Conservation (phyloP, 2,113 vertebrate species). For the Centropus bengalensis region DNA sequence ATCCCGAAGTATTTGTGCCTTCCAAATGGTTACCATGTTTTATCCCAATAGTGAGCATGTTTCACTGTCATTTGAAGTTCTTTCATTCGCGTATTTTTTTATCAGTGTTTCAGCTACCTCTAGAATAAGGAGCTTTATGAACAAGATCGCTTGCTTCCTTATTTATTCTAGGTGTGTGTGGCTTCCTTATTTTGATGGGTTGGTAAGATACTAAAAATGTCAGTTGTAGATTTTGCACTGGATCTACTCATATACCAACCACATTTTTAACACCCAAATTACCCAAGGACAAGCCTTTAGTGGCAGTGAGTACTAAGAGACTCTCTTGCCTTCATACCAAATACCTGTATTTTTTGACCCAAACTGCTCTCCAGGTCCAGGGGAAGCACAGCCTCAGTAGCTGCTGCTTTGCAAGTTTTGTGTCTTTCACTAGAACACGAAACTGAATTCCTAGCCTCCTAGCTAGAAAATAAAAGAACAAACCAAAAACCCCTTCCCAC, state of each 20-base stretch:
- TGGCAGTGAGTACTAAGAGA: background rate
- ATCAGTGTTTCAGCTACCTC: background rate
- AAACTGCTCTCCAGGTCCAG: background rate
- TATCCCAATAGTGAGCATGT: background rate
- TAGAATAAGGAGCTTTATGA: background rate
- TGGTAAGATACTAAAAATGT: background rate
- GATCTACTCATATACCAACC: background rate
- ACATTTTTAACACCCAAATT: background rate
- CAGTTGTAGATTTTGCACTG: background rate
- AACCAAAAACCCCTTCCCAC: constrained; percentile 29
- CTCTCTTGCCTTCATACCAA: background rate
- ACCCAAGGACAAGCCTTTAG: background rate
- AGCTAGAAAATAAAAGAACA: background rate
- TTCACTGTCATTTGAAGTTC: background rate
- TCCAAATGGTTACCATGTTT: background rate
- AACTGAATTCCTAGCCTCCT: background rate
- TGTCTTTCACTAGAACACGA: background rate
- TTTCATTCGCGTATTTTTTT: background rate
- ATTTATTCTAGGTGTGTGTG: fast-evolving
- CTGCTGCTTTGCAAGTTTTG: background rate
- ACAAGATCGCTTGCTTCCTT: background rate
- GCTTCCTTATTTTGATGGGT: background rate
- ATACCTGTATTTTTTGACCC: background rate
- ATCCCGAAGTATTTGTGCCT: fast-evolving
- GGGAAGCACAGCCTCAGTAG: background rate